Conservation (phyloP, 2,888 invertebrate species). For the Lasioglossum leucozonium region DNA sequence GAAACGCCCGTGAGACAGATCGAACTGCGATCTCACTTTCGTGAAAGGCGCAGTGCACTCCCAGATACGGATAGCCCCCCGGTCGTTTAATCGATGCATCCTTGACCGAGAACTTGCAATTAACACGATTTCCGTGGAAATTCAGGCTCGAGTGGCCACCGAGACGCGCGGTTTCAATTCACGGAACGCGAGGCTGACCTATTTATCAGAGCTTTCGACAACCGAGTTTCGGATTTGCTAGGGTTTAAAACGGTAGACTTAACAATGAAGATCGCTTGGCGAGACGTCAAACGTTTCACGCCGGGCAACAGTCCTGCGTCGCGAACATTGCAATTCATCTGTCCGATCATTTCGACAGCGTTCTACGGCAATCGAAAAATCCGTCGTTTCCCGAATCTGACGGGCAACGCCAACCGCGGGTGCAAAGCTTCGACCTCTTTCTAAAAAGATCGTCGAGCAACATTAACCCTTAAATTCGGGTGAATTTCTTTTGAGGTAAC, state of each 20-base stretch:
- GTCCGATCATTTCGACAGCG: background rate
- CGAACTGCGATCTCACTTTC: background rate
- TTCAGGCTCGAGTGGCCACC: constrained; percentile 40
- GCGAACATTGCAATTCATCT: background rate
- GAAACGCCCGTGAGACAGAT: background rate
- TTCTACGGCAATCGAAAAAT: background rate
- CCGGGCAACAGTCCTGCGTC: background rate
- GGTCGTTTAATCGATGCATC: constrained; percentile 31
- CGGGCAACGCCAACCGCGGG: no score
- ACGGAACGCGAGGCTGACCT: constrained; percentile 38
- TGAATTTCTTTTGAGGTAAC: background rate
- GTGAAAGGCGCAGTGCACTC: constrained; percentile 18
- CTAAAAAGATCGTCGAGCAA: background rate
- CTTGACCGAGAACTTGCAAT: constrained; percentile 47
- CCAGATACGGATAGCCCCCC: background rate
- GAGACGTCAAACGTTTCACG: background rate
- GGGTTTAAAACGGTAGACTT: constrained; percentile 3
- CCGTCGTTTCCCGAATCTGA: background rate
- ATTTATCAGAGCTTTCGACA: constrained; percentile 37
- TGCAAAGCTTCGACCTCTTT: no score
- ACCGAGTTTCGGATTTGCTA: constrained; percentile 17
- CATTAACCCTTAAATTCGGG: background rate
- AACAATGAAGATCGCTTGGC: background rate
- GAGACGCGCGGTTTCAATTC: constrained; percentile 27
- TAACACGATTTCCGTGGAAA: constrained; percentile 49